Percentiles rank a stretch among this genome's conserved stretches.
These are phyloP conservation scores for Eupeodes corollae DNA, from an alignment of 1,140 invertebrate species.

Conservation along the genomic window DNA sequence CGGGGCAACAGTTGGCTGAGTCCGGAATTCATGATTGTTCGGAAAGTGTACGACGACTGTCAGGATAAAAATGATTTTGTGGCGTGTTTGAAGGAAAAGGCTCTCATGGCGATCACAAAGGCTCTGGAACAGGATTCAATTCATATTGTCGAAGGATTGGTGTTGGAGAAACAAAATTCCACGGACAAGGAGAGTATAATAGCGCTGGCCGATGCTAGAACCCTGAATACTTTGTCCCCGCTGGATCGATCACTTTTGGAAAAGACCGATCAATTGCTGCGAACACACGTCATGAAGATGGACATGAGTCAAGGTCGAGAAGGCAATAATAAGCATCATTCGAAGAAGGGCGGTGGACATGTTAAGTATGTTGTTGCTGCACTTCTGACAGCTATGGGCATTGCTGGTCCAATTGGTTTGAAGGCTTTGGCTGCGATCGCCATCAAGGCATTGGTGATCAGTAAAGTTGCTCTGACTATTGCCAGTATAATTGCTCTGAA, in stretches of 20 bases:
- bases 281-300: slow-evolving; percentile 30
- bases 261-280: slow-evolving; percentile 29
- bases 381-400: slow-evolving; percentile 50
- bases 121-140: slow-evolving; percentile 47
- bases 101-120: slow-evolving; percentile 41
- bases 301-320: slow-evolving; percentile 17
- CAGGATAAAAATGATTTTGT: slow-evolving; percentile 45
- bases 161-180: slow-evolving; percentile 44
- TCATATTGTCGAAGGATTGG: slow-evolving; percentile 44
- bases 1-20: background rate
- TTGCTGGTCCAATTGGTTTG: slow-evolving; percentile 44
- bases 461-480: slow-evolving; percentile 55
- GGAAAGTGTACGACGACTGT: slow-evolving; percentile 49
- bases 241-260: slow-evolving; percentile 27
- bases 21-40: slow-evolving; percentile 41
- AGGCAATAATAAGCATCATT: slow-evolving; percentile 7
- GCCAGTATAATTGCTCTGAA: slow-evolving; percentile 56
- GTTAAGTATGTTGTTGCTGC: slow-evolving; percentile 47
- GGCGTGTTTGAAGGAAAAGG: slow-evolving; percentile 46
- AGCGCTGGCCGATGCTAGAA: slow-evolving; percentile 24
- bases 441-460: slow-evolving; percentile 53
- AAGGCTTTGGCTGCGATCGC: slow-evolving; percentile 54
- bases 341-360: slow-evolving; percentile 26
- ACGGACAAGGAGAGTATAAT: slow-evolving; percentile 35
- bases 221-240: slow-evolving; percentile 19